Base-by-base conservation (phyloP, 2,888 invertebrate genomes). In the Zootermopsis nevadensis region DNA sequence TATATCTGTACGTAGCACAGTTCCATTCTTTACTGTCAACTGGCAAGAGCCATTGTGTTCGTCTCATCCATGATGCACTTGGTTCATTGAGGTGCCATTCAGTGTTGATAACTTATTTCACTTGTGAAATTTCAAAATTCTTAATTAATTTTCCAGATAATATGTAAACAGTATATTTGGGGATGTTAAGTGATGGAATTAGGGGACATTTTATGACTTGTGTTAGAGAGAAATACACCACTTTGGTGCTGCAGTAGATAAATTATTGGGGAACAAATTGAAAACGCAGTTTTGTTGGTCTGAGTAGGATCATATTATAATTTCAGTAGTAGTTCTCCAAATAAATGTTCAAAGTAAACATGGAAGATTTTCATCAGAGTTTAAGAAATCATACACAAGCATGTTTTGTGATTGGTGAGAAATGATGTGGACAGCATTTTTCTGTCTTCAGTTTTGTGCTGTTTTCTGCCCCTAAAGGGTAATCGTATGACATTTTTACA, bases 51-150 rank as follows among this genome's bases (percentile, higher is more conserved):
- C 27, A 30, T 15, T 76, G 76, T 79, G 31, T 31, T 38, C 38
- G 55, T 67, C 66, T 35, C 67, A 69, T 67, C 80, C 67, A 60
- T 33, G 53, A 55, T 55, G 55, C 74, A 72, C 82, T 27, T 69
- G 69, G 74, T 53, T 55, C 76, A 27, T 33, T 55, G 82, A 55
- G 48, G 48, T 82, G 82, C 82, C 82, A 82, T 82, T 82, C 82
- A 82, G 82, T 82, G 82, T 82, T 77, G 55, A 77, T 77, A 77
- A 77, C 77, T 55, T 77, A 55, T 48, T 77, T 77, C 38, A 60
- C 35, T 30, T 79, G 66, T 74, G n/a, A 74, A 74, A 38, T n/a
- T 74, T 74, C 38, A 66, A 79, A 79, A 79, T 66, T 79, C 66
- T 38, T 30, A 48, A 66, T 79, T 79, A 24, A 3, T 74, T 74